Percentiles rank a stretch among this genome's conserved stretches.
Evolutionary conservation across 2,797 vertebrate species (phyloP).

Genomic region (Danio albolineatus): DNA sequence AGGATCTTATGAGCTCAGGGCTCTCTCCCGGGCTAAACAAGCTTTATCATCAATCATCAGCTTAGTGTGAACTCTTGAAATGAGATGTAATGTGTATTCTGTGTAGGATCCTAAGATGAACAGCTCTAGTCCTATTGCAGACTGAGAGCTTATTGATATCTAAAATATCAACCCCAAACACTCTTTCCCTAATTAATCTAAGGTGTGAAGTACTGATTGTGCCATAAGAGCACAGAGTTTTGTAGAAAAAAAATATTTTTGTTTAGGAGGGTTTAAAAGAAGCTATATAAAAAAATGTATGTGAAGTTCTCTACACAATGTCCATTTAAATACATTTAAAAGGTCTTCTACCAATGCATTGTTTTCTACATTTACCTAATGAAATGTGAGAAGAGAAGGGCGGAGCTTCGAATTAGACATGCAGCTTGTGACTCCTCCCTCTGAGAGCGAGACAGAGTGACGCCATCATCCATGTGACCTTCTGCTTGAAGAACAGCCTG

Average conservation of each 20-base stretch:
- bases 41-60: too few relatives aligned
- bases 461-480: conserved; percentile 96
- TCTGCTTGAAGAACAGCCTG: conserved; percentile 94
- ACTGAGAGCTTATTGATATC: neutral
- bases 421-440: conserved; percentile 91
- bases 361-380: conserved; percentile 79
- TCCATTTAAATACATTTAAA: too few relatives aligned
- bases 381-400: conserved; percentile 88
- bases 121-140: conserved; percentile 1
- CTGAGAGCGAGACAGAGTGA: conserved; percentile 91
- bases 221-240: too few relatives aligned
- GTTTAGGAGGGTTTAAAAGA: too few relatives aligned
- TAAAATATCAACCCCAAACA: neutral
- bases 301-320: too few relatives aligned
- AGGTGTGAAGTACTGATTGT: neutral
- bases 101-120: neutral
- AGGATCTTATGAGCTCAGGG: too few relatives aligned
- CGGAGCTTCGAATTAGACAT: conserved; percentile 88
- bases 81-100: neutral
- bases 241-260: too few relatives aligned
- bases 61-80: too few relatives aligned
- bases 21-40: too few relatives aligned
- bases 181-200: neutral
- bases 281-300: too few relatives aligned
- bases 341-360: too few relatives aligned